Base-by-base conservation (phyloP, 2,888 invertebrate species). In the Pachliopta kotzebuea region DNA sequence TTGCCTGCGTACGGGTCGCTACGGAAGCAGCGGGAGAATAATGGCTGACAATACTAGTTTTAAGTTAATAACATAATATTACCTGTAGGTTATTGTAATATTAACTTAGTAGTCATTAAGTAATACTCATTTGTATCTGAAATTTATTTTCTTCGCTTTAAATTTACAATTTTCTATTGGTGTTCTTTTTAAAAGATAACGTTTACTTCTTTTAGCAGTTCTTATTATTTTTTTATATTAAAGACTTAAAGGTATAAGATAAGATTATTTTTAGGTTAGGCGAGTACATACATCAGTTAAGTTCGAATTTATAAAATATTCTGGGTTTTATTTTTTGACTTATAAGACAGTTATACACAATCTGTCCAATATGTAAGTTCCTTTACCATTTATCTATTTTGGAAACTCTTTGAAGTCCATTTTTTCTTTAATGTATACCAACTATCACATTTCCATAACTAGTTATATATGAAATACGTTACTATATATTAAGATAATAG, bases 1-100 rank as follows among this genome's bases (percentile, higher is more conserved):
- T 21, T 52, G 50, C 21, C 23, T 67, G 63, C 31, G 55, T 61
- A 62, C 67, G 78, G 83, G 83, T 80, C 79, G 84, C 76, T 79
- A 70, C 73, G 69, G 72, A 68, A 71, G 85, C 83, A 74, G 86
- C 85, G 88, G 90, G 90, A 90, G 90, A 90, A 84, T 90, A 90
- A 90, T 85, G 79, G 90, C 79, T 83, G 86, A 89, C 81, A 86
- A 85, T 86, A 85, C 79, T 71, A 70, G 66, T 62, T 66, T 62
- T 70, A 66, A 64, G 62, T 31, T 62, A 54, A 26, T 55, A 17
- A 50, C 17, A 52, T 62, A 56, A 24, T 42, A 55, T 61, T 60
- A 42, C 31, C 18, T 57, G 42, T 57, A 60, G 52, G 54, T 37
- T 62, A 56, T 67, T 67, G 57, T 60, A 66, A 64, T 18, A 45